Percentiles rank a stretch among this genome's conserved stretches.
Conservation (phyloP, 2,888 invertebrate species). For the Apamea anceps region DNA sequence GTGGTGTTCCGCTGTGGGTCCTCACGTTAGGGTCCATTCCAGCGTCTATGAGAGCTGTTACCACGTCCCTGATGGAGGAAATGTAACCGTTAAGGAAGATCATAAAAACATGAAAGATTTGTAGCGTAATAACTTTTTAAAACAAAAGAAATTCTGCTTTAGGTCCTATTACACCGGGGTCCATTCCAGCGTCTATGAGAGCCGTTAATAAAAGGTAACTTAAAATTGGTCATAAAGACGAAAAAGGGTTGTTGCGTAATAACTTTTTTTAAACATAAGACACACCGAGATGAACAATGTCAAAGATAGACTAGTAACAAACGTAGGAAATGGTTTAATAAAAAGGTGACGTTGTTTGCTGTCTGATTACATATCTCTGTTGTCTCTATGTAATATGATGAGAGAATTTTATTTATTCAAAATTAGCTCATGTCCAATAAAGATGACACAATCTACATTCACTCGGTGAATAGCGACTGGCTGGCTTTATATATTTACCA, state of each 20-base stretch:
- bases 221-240: not conserved
- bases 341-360: not conserved
- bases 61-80: slow-evolving; percentile 92
- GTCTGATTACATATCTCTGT: slow-evolving; percentile 35
- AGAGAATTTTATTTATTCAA: not conserved
- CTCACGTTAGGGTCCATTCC: slow-evolving; percentile 97
- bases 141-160: slow-evolving; percentile 91
- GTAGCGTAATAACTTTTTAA: not conserved
- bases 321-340: not conserved
- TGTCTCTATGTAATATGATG: not conserved
- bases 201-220: slow-evolving; percentile 89
- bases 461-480: not conserved
- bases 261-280: not conserved
- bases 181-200: slow-evolving; percentile 95
- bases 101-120: not conserved
- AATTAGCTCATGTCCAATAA: not conserved
- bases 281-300: not conserved
- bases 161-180: slow-evolving; percentile 96
- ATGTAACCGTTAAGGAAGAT: not conserved
- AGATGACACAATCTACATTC: slow-evolving; percentile 17
- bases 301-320: slow-evolving; percentile 18
- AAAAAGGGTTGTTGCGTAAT: not conserved
- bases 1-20: slow-evolving; percentile 96
- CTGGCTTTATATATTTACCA: not conserved
- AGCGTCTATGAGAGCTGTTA: slow-evolving; percentile 94